Evolutionary conservation across 64 coral and sea anemone genomes (phyloP), one percentile per base, ranked within the genome.

Genomic region (Stylophora pistillata): DNA sequence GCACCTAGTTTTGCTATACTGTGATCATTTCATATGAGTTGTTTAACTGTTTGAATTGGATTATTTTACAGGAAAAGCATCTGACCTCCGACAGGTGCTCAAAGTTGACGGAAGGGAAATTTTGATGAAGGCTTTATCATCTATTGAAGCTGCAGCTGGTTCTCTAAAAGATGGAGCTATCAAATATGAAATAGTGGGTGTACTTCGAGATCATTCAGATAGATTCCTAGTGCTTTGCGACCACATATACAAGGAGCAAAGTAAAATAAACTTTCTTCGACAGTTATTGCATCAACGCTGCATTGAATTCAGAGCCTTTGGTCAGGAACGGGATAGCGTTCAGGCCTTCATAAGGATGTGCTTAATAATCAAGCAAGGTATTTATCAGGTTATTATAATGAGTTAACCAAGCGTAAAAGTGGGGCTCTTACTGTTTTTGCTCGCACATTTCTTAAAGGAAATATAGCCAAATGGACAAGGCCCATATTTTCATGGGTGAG

Each of bases 101-200:
- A 78, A 66, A 0, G 10, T 17, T 26, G 73, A 91, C 26, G 89
- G 80, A 30, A 71, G 77, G 53, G 80, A 70, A 31, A 70, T 77
- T 77, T 75, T 91, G 52, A 64, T 91, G 18, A 15, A 74, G 14
- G 89, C 89, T 15, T 30, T 66, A 2, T 86, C 89, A 16, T 55
- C 72, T 23, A 73, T 91, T 71, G 73, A 86, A 78, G 81, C 81
- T 34, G 76, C 85, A 14, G 73, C 64, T 13, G 89, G 14, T 25
- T 30, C 23, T 29, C 23, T 91, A 59, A 91, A 78, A 27, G 69
- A 70, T 16, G 73, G 89, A 78, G 10, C 73, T 37, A 72, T 86
- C n/a, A 76, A 91, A 76, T 68, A 31, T 78, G 66, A 77, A 32
- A 71, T 28, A 21, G 30, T 91, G 41, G 15, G 4, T 17, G 10